Conservation (phyloP, 2,797 vertebrate genomes). For the Spea hammondii region DNA sequence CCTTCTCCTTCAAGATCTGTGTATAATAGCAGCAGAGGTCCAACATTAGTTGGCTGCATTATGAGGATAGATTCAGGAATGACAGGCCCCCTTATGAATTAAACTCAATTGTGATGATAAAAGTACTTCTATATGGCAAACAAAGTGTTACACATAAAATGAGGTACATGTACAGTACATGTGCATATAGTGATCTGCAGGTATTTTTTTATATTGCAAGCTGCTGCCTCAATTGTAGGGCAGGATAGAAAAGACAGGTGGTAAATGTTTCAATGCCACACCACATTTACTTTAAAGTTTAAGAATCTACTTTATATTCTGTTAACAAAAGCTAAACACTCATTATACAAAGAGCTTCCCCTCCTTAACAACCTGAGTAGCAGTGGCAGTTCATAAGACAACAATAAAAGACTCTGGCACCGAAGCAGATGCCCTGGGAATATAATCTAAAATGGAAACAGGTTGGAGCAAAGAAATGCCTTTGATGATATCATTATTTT, state of each 20-base stretch:
- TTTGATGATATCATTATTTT: slow-evolving; percentile 34
- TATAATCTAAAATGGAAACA: slow-evolving; percentile 23
- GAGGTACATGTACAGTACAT: too few relatives aligned
- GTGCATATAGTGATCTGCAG: too few relatives aligned
- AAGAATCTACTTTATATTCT: slow-evolving; percentile 24
- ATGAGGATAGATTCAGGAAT: too few relatives aligned
- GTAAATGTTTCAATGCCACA: slow-evolving; percentile 3
- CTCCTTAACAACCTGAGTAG: slow-evolving; percentile 38
- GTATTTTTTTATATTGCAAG: not conserved
- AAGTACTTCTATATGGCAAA: too few relatives aligned
- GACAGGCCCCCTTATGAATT: too few relatives aligned
- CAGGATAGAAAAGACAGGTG: not conserved
- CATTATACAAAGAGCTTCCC: slow-evolving; percentile 38
- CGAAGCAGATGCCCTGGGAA: slow-evolving; percentile 28
- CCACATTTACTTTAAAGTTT: not conserved
- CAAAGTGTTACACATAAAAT: too few relatives aligned
- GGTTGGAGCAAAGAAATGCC: slow-evolving; percentile 11
- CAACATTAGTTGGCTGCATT: too few relatives aligned
- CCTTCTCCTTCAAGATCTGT: too few relatives aligned
- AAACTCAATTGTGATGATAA: too few relatives aligned
- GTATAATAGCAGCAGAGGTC: too few relatives aligned
- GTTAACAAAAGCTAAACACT: slow-evolving; percentile 30
- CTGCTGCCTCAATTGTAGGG: not conserved
- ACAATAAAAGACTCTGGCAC: slow-evolving; percentile 22
- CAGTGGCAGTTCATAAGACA: slow-evolving; percentile 37